phyloP scores from a whole-genome alignment of 1,140 invertebrate species.

The Liolophura sinensis region DNA sequence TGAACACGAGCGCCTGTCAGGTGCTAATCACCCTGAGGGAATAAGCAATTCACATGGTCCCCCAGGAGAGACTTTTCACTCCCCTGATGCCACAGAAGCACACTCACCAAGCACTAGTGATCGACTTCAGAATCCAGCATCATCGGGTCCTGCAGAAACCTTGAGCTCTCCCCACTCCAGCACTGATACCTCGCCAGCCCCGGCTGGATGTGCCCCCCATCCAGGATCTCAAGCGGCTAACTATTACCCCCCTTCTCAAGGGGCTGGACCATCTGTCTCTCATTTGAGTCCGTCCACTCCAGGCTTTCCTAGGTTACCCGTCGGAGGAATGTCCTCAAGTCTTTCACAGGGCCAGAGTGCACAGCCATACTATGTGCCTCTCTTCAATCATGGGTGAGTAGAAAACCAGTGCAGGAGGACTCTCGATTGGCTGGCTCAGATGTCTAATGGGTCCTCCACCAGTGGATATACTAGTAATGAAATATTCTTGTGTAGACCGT shows the following conservation, averaged over 20 bases:
- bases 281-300: slow-evolving; percentile 1
- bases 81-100: slow-evolving; percentile 10
- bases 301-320: not conserved
- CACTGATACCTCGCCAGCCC: slow-evolving; percentile 1
- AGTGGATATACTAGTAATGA: too few species aligned
- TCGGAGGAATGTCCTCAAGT: slow-evolving; percentile 1
- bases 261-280: not conserved
- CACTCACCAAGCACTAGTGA: slow-evolving; percentile 4
- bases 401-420: slow-evolving; percentile 1
- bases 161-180: slow-evolving; percentile 2
- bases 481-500: too few species aligned
- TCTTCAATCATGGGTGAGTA: not conserved
- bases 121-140: slow-evolving; percentile 6
- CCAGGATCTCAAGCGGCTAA: not conserved
- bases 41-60: slow-evolving; percentile 6
- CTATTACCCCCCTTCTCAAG: not conserved
- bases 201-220: not conserved
- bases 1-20: slow-evolving; percentile 12
- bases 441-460: too few species aligned
- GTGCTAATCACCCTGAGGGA: not conserved
- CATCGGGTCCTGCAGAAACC: not conserved
- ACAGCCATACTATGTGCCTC: slow-evolving; percentile 1
- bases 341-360: not conserved
- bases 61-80: slow-evolving; percentile 3
- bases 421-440: not conserved